phyloP scores from a whole-genome alignment of 2,888 invertebrate species.

The Pogonocherus hispidulus region DNA sequence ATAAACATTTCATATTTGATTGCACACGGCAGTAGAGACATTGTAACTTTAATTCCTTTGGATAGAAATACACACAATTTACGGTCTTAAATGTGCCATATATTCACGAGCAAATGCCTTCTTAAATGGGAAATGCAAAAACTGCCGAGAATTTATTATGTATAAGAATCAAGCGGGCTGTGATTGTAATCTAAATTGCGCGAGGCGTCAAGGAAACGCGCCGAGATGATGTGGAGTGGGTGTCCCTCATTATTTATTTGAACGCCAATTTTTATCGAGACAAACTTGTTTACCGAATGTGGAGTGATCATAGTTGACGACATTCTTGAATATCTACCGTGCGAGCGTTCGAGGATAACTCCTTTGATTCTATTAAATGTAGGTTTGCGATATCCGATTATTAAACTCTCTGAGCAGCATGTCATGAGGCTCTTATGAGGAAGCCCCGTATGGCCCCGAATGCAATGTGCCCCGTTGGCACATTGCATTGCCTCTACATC shows the following conservation, averaged over 20 bases:
- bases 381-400: too few relatives aligned
- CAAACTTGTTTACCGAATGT: conserved; percentile 11
- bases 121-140: conserved; percentile 12
- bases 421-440: too few relatives aligned
- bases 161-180: conserved; percentile 4
- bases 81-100: conserved; percentile 8
- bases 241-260: conserved; percentile 22
- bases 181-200: conserved; percentile 20
- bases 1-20: conserved; percentile 10
- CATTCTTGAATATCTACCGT: too few relatives aligned
- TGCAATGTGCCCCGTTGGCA: too few relatives aligned
- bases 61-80: conserved; percentile 6
- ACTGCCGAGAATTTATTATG: conserved; percentile 2
- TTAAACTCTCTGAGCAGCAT: too few relatives aligned
- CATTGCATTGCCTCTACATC: too few relatives aligned
- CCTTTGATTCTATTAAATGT: too few relatives aligned
- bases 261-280: conserved; percentile 21
- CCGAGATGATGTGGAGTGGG: conserved; percentile 6
- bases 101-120: conserved; percentile 3
- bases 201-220: conserved; percentile 23
- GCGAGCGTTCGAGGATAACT: too few relatives aligned
- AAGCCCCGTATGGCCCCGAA: too few relatives aligned
- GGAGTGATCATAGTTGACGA: too few relatives aligned
- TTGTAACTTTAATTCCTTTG: neutral
- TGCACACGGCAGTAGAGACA: neutral